Percentiles rank a stretch among this genome's conserved stretches.
These are phyloP conservation scores for Orthonevra nobilis DNA, from an alignment of 2,888 invertebrate species.

Conservation along the genomic window DNA sequence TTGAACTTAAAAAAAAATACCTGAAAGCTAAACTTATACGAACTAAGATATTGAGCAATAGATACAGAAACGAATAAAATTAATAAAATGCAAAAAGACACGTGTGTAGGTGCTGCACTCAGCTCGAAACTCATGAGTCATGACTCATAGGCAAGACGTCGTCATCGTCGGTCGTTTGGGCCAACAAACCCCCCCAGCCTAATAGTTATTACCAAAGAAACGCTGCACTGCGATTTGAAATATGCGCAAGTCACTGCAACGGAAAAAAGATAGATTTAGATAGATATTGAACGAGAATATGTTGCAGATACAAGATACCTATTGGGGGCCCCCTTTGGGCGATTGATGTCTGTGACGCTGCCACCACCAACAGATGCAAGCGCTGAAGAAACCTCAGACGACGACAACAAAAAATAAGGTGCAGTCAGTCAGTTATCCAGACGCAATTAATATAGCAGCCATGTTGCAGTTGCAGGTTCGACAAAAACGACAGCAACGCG, in stretches of 20 bases:
- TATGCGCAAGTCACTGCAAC: slow-evolving; percentile 67
- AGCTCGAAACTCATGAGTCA: slow-evolving; percentile 57
- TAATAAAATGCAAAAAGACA: slow-evolving; percentile 42
- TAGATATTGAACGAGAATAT: slow-evolving; percentile 66
- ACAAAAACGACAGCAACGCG: too few relatives aligned
- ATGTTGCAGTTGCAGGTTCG: slow-evolving; percentile 64
- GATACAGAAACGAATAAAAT: background rate
- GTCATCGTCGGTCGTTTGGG: too few relatives aligned
- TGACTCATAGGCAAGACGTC: slow-evolving; percentile 67
- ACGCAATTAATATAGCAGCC: slow-evolving; percentile 69
- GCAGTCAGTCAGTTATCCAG: slow-evolving; percentile 71
- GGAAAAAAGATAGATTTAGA: slow-evolving; percentile 61
- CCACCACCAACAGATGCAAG: slow-evolving; percentile 44
- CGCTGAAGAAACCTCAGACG: slow-evolving; percentile 36
- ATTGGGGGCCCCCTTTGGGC: slow-evolving; percentile 54
- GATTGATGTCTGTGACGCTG: slow-evolving; percentile 69
- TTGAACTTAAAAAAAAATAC: slow-evolving; percentile 69
- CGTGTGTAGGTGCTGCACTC: slow-evolving; percentile 61
- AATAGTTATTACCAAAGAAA: slow-evolving; percentile 24
- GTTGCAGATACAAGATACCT: slow-evolving; percentile 45
- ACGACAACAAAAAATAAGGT: slow-evolving; percentile 68
- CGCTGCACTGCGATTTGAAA: slow-evolving; percentile 62
- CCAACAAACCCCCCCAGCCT: slow-evolving; percentile 44
- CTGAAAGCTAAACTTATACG: too few relatives aligned
- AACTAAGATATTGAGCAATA: background rate